Conservation (phyloP, 2,888 invertebrate genomes). For the Apocheima hispidaria region DNA sequence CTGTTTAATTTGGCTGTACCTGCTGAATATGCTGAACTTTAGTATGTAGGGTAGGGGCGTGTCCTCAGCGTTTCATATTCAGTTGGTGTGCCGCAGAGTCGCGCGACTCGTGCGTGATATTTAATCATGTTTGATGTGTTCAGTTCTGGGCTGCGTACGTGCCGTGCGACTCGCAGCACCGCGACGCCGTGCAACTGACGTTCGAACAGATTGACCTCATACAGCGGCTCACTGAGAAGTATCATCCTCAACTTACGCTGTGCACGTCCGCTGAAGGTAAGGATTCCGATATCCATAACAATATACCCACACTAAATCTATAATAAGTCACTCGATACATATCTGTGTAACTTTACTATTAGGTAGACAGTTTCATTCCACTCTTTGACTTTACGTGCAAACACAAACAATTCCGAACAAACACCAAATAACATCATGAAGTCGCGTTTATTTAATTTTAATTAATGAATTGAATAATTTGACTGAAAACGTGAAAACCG, state of each 20-base stretch:
- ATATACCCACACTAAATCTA: background rate
- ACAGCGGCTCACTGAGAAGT: conserved; percentile 92
- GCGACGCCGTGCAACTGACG: conserved; percentile 93
- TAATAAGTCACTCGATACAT: background rate
- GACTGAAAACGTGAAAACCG: no score
- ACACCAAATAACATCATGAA: conserved; percentile 14
- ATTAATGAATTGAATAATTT: no score
- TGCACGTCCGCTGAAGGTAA: conserved; percentile 93
- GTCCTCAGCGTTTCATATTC: conserved; percentile 62
- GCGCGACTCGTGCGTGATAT: conserved; percentile 68
- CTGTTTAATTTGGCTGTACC: conserved; percentile 20
- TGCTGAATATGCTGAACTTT: conserved; percentile 19
- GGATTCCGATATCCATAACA: background rate
- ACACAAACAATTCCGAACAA: conserved; percentile 19
- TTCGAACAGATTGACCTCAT: conserved; percentile 95
- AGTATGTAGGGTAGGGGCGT: conserved; percentile 42
- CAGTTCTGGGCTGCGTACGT: conserved; percentile 96
- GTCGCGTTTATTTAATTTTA: conserved; percentile 20
- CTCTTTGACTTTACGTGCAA: conserved; percentile 5
- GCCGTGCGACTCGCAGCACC: conserved; percentile 92
- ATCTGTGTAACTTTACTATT: no score
- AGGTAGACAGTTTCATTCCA: no score
- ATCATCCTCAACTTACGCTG: conserved; percentile 91
- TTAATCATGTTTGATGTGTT: conserved; percentile 66
- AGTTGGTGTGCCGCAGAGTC: conserved; percentile 28